A percentile compares a stretch with the other conserved stretches of the same genome.
These are phyloP conservation scores for Bolborhynchus lineola DNA, from an alignment of 2,113 vertebrate genomes.

Conservation along the genomic window DNA sequence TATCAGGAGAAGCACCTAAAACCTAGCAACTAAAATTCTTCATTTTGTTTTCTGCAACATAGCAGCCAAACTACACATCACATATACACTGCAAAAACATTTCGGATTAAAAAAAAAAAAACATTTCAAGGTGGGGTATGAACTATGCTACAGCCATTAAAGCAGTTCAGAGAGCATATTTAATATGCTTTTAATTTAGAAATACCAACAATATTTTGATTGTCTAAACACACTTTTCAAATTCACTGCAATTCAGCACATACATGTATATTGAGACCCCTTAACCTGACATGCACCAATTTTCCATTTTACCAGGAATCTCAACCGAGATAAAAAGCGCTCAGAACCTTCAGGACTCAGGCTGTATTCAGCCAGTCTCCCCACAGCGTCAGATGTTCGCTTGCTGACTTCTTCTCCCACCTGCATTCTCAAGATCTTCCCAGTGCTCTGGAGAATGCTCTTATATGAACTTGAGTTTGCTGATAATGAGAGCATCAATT, in stretches of 20 bases:
- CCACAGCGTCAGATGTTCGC: not conserved
- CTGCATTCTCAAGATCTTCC: not conserved
- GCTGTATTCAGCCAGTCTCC: not conserved
- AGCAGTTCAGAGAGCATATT: not conserved
- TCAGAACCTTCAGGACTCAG: not conserved
- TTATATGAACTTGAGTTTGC: rapidly evolving
- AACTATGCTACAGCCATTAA: not conserved
- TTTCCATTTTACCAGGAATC: not conserved
- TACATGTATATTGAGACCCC: not conserved
- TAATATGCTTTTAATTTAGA: not conserved
- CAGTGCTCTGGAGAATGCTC: not conserved
- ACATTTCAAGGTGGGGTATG: not conserved
- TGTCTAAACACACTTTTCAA: not conserved
- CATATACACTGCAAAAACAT: not conserved
- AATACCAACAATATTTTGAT: not conserved
- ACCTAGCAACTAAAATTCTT: not conserved
- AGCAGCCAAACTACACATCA: not conserved
- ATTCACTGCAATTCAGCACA: not conserved
- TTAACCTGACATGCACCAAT: not conserved
- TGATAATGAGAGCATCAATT: not conserved
- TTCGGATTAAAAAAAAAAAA: not conserved
- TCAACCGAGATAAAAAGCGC: not conserved
- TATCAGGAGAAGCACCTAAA: not conserved
- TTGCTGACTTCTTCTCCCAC: not conserved
- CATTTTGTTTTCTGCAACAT: not conserved